Conservation (phyloP, 2,888 invertebrate genomes). For the Chrysolina haemoptera region DNA sequence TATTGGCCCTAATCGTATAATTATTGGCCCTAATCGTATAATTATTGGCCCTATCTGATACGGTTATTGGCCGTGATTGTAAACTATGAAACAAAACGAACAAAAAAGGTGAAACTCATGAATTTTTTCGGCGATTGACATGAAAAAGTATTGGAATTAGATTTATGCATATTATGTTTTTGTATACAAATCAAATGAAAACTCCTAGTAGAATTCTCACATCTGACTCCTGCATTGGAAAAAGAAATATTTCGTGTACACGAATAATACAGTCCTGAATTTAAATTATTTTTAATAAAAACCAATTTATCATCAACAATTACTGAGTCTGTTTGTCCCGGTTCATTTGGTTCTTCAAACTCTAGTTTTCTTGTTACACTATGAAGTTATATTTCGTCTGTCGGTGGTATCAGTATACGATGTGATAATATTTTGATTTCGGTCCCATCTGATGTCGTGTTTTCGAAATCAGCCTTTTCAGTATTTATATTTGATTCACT, state of each 20-base stretch:
- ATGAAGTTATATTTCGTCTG: background rate
- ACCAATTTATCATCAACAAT: background rate
- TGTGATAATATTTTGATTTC: conserved; percentile 1
- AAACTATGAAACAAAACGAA: too few relatives aligned
- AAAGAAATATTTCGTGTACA: background rate
- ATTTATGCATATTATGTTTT: background rate
- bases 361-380: background rate
- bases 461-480: background rate
- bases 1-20: too few relatives aligned
- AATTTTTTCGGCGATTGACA: background rate
- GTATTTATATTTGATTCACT: background rate
- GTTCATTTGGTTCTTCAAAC: background rate
- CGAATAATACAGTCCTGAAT: background rate
- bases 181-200: background rate
- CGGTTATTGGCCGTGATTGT: too few relatives aligned
- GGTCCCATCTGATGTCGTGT: background rate
- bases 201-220: background rate
- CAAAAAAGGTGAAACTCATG: too few relatives aligned
- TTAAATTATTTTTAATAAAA: background rate
- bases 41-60: too few relatives aligned
- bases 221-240: background rate
- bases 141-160: background rate
- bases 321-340: background rate
- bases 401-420: background rate
- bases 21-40: too few relatives aligned